These are phyloP conservation scores for Podarcis raffonei DNA, from an alignment of 2,113 vertebrate genomes.

Conservation along the genomic window DNA sequence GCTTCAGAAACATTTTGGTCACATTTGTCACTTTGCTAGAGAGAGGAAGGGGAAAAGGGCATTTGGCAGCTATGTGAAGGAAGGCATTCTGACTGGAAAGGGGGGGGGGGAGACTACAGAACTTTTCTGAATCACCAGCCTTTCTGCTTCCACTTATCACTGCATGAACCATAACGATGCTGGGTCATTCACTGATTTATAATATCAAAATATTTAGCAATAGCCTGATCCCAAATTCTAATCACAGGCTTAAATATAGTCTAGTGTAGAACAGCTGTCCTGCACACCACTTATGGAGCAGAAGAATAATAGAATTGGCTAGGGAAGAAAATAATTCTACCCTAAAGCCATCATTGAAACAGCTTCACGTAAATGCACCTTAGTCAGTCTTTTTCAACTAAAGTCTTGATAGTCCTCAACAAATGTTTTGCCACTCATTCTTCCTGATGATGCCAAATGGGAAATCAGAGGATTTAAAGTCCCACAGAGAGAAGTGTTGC, in stretches of 20 bases:
- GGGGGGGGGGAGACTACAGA: neutral
- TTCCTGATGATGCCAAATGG: slow-evolving; percentile 42
- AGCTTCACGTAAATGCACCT: neutral
- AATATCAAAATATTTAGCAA: neutral
- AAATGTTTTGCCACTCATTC: neutral
- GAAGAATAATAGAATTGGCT: neutral
- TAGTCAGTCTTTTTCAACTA: neutral
- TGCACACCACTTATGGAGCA: neutral
- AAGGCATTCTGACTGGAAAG: neutral
- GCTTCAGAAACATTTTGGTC: slow-evolving; percentile 51
- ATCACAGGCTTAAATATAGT: neutral
- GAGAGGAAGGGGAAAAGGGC: neutral
- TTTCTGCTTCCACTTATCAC: slow-evolving; percentile 15
- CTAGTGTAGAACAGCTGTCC: neutral
- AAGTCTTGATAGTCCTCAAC: neutral
- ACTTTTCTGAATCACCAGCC: slow-evolving; percentile 12
- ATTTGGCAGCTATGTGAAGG: slow-evolving; percentile 46
- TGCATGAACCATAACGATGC: slow-evolving; percentile 26
- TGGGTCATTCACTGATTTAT: neutral
- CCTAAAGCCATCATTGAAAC: neutral
- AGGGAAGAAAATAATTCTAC: slow-evolving; percentile 5
- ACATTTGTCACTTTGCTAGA: slow-evolving; percentile 18
- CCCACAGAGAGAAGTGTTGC: slow-evolving; percentile 24
- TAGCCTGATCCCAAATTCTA: neutral
- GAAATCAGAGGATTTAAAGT: slow-evolving; percentile 22